Base-by-base conservation (phyloP, 2,113 vertebrate genomes). In the Cavia aperea region DNA sequence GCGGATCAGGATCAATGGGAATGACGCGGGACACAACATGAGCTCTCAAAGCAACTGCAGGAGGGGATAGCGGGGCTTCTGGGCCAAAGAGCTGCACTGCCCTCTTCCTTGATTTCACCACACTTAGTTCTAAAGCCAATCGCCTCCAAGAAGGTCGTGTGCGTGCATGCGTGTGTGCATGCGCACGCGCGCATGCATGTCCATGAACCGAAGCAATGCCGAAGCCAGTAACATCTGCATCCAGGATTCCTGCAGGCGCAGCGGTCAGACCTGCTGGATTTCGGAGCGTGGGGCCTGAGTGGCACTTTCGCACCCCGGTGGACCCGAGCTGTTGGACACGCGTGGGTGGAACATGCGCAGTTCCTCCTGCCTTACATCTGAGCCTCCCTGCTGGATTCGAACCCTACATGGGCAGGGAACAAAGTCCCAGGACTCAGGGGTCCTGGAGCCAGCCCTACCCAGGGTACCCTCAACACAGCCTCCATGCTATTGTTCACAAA, bases 271-370 rank as follows among this genome's bases (percentile, higher is more conserved):
- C 81, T 70, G 43, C 54, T 33, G 2, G 7, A 58, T 75, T 66
- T 49, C 66, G 43, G 77, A 56, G 62, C 58, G 23, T 7, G 18
- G 66, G 46, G 56, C 23, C 7, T 9, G 24, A n/a, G 9, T 56
- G 49, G 36, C 49, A 3, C 26, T 15, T 39, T 51, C 26, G 62
- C 15, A n/a, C 18, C 0, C 16, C 12, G 0, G 9, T 1, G 66
- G 21, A 2, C 15, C 24, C 6, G 26, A 15, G 60, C 15, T 4
- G 4, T 4, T 2, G 4, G 7, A 1, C 2, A 39, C 19, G 7
- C 49, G 7, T 10, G 12, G 0, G 1, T 0, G 16, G 11, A 14
- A 7, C 1, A 4, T 6, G 65, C 0, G 36, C 18, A 1, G 18
- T 13, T 51, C 46, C 49, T 43, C 46, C 78, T 54, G 49, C 56